A percentile compares a stretch with the other conserved stretches of the same genome.
phyloP scores from a whole-genome alignment of 2,888 invertebrate species.

The Drosophila pseudotakahashii region DNA sequence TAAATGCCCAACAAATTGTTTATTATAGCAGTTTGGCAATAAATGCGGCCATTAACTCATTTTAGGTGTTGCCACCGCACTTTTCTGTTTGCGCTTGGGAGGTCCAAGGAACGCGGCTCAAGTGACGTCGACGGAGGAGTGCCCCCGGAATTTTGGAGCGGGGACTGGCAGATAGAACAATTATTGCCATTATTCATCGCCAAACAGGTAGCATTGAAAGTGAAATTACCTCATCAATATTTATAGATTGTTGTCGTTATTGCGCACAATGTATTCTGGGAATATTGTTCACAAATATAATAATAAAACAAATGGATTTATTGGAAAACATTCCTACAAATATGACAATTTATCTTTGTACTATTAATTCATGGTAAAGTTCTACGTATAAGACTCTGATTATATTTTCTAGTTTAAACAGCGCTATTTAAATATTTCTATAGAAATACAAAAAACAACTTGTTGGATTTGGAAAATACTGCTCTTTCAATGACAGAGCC shows the following conservation, averaged over 20 bases:
- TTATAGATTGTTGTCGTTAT: neutral
- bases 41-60: constrained; percentile 77
- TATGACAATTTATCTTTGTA: no score
- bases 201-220: constrained; percentile 10
- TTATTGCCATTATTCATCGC: constrained; percentile 2
- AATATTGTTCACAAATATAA: neutral
- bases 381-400: no score
- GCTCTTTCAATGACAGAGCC: constrained; percentile 3
- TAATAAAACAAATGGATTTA: neutral
- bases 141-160: constrained; percentile 3
- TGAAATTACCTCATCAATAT: constrained; percentile 16
- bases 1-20: constrained; percentile 81
- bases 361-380: no score
- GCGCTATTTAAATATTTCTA: neutral
- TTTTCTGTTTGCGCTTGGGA: constrained; percentile 41
- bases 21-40: constrained; percentile 79
- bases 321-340: neutral
- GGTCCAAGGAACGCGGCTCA: constrained; percentile 22
- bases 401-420: neutral
- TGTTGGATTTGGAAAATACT: constrained; percentile 12
- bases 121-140: constrained; percentile 24
- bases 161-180: constrained; percentile 1
- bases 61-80: constrained; percentile 78
- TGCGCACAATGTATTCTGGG: neutral
- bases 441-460: constrained; percentile 1